Evolutionary conservation across 1,140 invertebrate species (phyloP).

Genomic region (Eufriesea mexicana): DNA sequence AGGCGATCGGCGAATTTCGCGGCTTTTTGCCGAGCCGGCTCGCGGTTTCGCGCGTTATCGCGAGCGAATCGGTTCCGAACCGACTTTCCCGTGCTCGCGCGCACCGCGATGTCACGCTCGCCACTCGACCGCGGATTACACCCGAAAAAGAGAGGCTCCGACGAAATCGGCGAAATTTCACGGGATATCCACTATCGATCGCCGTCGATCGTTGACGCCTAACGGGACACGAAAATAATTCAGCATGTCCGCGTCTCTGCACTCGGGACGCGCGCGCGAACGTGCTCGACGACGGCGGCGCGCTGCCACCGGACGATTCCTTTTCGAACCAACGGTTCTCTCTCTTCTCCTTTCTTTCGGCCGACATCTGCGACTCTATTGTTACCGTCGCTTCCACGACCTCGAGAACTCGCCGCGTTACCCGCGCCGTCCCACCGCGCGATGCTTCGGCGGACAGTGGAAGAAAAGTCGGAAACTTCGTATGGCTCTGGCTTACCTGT

Average conservation of each 20-base stretch:
- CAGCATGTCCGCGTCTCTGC: background rate
- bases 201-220: conserved; percentile 49
- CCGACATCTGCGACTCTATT: background rate
- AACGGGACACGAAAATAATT: conserved; percentile 43
- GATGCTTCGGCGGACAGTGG: too few relatives aligned
- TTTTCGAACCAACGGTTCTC: background rate
- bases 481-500: conserved; percentile 1
- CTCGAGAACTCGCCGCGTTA: background rate
- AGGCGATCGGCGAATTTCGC: background rate
- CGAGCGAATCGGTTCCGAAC: background rate
- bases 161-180: background rate
- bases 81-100: background rate
- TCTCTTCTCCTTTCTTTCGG: background rate
- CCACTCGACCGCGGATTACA: background rate
- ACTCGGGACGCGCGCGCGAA: background rate
- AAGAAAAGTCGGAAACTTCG: too few relatives aligned
- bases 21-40: background rate
- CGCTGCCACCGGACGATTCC: background rate
- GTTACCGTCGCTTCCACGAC: background rate
- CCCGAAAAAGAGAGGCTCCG: background rate
- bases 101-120: background rate
- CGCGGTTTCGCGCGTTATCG: conserved; percentile 23
- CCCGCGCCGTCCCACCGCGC: too few relatives aligned
- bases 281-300: background rate
- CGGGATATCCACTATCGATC: conserved; percentile 7